Conservation (phyloP, 2,888 invertebrate genomes). For the Eutolmus rufibarbis region DNA sequence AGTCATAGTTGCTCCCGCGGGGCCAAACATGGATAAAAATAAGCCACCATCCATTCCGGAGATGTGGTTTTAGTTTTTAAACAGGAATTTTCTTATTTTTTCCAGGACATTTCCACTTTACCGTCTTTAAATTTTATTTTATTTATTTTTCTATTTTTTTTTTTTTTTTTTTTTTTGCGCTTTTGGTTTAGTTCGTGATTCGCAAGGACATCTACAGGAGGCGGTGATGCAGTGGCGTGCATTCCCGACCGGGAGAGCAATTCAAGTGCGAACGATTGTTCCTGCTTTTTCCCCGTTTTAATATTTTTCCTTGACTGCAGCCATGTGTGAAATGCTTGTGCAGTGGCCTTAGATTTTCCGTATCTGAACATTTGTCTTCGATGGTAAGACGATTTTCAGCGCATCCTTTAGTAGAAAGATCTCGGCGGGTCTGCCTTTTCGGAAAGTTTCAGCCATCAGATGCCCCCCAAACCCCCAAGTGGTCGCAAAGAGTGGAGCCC, state of each 20-base stretch:
- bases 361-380: neutral
- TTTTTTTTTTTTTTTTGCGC: neutral
- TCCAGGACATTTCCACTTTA: neutral
- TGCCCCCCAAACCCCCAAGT: neutral
- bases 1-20: neutral
- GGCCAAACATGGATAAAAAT: neutral
- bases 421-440: neutral
- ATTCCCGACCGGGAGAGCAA: neutral
- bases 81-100: neutral
- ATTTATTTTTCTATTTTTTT: too few species aligned
- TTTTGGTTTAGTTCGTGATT: neutral
- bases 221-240: neutral
- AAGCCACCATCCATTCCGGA: neutral
- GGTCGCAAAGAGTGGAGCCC: neutral
- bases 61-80: neutral
- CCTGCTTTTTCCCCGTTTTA: neutral
- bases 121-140: neutral
- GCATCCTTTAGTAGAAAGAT: neutral
- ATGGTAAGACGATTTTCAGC: neutral
- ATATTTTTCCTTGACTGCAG: neutral
- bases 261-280: neutral
- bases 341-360: neutral
- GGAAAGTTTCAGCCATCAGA: neutral
- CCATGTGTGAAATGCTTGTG: neutral
- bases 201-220: neutral